Base-by-base conservation (phyloP, 2,888 invertebrate species). In the Marronus borbonicus region DNA sequence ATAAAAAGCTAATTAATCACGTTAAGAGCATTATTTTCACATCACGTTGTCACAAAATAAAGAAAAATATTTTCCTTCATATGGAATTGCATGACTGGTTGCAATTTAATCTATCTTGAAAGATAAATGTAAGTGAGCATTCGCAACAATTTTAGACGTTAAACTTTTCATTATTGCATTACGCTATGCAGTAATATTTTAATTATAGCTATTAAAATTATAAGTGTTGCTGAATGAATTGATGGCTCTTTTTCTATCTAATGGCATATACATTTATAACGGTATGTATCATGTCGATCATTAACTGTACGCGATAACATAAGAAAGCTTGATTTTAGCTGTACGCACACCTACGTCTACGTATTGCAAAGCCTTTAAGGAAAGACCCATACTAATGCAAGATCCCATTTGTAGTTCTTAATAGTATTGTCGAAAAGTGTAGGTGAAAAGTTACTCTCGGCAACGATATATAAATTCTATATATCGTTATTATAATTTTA, bases 401-500 rank as follows among this genome's bases (percentile, higher is more conserved):
- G 31, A 12, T 5, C 20, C 12, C 31, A 62, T 14, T 62, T 62
- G 62, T 36, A 62, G 62, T 31, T 62, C 10, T 62, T 62, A 31
- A 58, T 58, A 58, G 20, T 14, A 62, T 14, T 31, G 62, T 28
- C 31, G 62, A 62, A 62, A 62, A 62, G 28, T 31, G 62, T 62
- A 31, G 31, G 62, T 62, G 62, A 62, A 28, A 28, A 62, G 62
- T 62, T 62, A 62, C 31, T 62, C 28, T 62, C 31, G 14, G 24
- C 24, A 1, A 31, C 5, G 12, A 20, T 10, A 62, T 28, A 10
- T 31, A 14, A 62, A 62, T 28, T 52, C 7, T 17, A 58, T 20
- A 58, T 10, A 17, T 58, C 4, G 8, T 2, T 58, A 20, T 58
- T 58, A 58, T 4, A 17, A 58, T 58, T 58, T 24, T 58, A 58